A percentile compares a stretch with the other conserved stretches of the same genome.
phyloP scores from a whole-genome alignment of 2,113 vertebrate genomes.

The Eclectus roratus region DNA sequence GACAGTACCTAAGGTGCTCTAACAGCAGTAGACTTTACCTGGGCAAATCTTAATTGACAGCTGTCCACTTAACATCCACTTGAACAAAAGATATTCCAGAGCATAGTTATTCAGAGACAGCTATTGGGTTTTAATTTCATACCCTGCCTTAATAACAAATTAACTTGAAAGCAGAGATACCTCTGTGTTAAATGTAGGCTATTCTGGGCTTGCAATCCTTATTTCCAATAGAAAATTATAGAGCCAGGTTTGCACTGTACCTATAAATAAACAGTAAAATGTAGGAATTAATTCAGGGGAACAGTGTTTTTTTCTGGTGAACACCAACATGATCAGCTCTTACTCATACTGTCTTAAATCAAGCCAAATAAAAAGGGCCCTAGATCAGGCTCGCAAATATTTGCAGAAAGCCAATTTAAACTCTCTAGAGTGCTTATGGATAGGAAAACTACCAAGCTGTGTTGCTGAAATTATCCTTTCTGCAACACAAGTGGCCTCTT shows the following conservation, averaged over 20 bases:
- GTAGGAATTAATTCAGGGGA: neutral
- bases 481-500: rapidly evolving
- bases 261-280: neutral
- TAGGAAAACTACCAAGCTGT: neutral
- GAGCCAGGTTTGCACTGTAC: neutral
- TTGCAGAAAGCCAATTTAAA: neutral
- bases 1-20: neutral
- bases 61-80: neutral
- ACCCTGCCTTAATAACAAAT: neutral
- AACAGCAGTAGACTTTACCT: neutral
- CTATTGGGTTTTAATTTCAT: neutral
- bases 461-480: neutral
- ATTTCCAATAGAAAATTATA: neutral
- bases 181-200: neutral
- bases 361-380: neutral
- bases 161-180: neutral
- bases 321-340: neutral
- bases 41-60: neutral
- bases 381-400: neutral
- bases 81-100: neutral
- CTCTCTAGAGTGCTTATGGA: neutral
- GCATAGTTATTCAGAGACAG: neutral
- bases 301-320: neutral
- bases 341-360: neutral
- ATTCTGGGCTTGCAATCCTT: neutral